phyloP scores from a whole-genome alignment of 2,888 invertebrate genomes.

The Drosophila anceps region DNA sequence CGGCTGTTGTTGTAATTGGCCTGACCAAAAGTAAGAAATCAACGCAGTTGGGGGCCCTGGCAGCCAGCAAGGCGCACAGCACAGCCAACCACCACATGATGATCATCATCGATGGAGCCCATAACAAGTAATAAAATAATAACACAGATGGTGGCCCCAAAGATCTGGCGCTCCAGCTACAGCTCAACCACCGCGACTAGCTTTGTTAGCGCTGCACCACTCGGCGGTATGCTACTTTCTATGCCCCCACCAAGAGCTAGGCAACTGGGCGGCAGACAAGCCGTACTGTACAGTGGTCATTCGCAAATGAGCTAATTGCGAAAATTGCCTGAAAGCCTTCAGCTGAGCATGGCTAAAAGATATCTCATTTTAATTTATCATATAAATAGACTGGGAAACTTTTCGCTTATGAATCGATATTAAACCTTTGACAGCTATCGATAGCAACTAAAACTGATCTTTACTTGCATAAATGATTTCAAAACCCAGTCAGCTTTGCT shows the following conservation, averaged over 20 bases:
- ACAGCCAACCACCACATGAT: conserved; percentile 42
- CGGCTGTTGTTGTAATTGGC: conserved; percentile 71
- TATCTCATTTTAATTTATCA: not conserved
- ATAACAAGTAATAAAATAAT: conserved; percentile 82
- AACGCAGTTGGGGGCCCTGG: conserved; percentile 79
- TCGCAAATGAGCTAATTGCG: conserved; percentile 31
- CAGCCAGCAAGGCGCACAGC: conserved; percentile 49
- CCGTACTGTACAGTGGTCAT: conserved; percentile 54
- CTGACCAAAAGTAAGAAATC: conserved; percentile 80
- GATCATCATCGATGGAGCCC: conserved; percentile 66
- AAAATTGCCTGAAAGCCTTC: conserved; percentile 27
- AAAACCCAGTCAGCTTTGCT: not conserved
- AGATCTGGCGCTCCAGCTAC: conserved; percentile 41
- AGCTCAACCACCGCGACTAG: conserved; percentile 23
- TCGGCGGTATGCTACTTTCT: conserved; percentile 69
- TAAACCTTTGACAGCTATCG: not conserved
- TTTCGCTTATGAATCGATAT: not conserved
- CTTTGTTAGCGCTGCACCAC: conserved; percentile 23
- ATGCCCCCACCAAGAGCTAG: conserved; percentile 48
- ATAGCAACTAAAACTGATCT: not conserved
- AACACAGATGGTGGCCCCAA: conserved; percentile 81
- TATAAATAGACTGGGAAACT: not conserved
- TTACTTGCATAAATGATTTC: not conserved
- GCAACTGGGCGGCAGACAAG: conserved; percentile 31
- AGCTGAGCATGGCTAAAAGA: not conserved